Evolutionary conservation across 1,140 invertebrate species (phyloP).

Genomic region (Elysia chlorotica): DNA sequence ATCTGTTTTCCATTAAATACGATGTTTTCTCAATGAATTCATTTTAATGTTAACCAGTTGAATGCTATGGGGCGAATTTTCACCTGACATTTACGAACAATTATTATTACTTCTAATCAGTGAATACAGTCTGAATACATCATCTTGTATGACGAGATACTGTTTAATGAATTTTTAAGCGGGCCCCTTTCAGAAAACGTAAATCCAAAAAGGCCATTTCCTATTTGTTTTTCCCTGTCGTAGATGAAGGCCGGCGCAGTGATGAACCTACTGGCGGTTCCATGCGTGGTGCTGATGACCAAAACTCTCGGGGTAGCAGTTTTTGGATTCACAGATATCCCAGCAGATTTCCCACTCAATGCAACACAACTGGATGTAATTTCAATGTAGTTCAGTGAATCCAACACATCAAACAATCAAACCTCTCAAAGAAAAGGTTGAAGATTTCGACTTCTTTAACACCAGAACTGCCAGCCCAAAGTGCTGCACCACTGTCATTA

Average conservation of each 20-base stretch:
- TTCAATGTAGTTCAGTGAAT: neutral
- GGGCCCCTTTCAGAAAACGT: too few species aligned
- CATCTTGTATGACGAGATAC: too few species aligned
- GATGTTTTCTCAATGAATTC: too few species aligned
- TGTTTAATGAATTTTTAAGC: too few species aligned
- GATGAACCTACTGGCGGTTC: conserved; percentile 76
- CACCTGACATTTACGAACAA: neutral
- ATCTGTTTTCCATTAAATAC: too few species aligned
- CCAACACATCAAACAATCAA: too few species aligned
- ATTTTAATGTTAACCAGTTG: too few species aligned
- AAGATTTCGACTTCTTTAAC: neutral
- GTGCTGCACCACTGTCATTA: neutral
- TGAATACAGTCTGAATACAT: too few species aligned
- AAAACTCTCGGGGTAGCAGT: conserved; percentile 66
- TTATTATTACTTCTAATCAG: neutral
- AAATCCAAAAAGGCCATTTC: too few species aligned
- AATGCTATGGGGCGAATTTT: too few species aligned
- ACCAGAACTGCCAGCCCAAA: neutral
- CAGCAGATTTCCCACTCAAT: conserved; percentile 16
- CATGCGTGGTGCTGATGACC: conserved; percentile 71
- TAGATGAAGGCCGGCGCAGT: conserved; percentile 75
- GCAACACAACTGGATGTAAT: neutral
- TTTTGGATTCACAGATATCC: conserved; percentile 32
- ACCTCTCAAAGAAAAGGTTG: too few species aligned
- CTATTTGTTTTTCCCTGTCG: conserved; percentile 10